Base-by-base conservation (phyloP, 1,140 invertebrate species). In the Agraylea sexmaculata region DNA sequence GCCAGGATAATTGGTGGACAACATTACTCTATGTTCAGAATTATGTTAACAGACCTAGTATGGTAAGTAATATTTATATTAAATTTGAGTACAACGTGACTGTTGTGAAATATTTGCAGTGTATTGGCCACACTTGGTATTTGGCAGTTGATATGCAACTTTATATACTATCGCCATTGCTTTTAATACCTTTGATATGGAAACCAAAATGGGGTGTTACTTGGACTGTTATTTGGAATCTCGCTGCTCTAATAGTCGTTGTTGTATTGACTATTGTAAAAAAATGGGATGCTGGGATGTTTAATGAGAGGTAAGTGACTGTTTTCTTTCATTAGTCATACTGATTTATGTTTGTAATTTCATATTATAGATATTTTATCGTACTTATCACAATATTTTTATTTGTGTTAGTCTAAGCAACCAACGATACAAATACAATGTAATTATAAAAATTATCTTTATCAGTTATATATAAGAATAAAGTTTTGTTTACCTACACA, bases 101-200 rank as follows among this genome's bases (percentile, higher is more conserved):
- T n/a, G n/a, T n/a, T 21, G 19, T 20, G 19, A 29, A 30, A 25
- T 15, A 44, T 36, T 64, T 66, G 5, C 52, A 74, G 72, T 75
- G 72, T 45, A 54, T 74, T 31, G 55, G 57, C 18, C 69, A 72
- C 40, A 56, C 69, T 0, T 75, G 71, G 71, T 74, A 74, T 38
- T 44, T 74, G 8, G 57, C 69, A 0, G 66, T 69, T 1, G 70
- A 74, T 37, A 64, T 71, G 35, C 72, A 74, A 28, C 53, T 73
- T 3, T 67, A 66, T 44, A 57, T 69, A 17, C 4, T 71, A 2
- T 62, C 63, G 2, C 60, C 69, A 0, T 15, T 71, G 1, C 37
- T 71, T 0, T 47, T 73, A n/a, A 64, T 63, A 32, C 57, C 60
- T 51, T 47, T 61, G 1, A 40, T 61, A 0, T 46, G 47, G 10